Evolutionary conservation across 2,797 vertebrate species (phyloP).

Genomic region (Hyperoplus lanceolatus): DNA sequence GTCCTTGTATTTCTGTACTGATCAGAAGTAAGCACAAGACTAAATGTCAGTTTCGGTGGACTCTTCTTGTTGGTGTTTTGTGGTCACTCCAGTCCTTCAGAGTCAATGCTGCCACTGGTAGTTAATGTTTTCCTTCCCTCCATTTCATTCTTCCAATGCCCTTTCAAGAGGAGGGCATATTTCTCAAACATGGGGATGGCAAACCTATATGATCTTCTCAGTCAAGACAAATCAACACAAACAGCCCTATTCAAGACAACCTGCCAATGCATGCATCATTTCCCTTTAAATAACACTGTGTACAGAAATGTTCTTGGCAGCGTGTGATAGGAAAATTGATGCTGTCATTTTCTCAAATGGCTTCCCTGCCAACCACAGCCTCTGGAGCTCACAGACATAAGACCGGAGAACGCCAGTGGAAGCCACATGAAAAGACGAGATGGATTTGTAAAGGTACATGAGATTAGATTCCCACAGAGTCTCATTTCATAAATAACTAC

Average conservation of each 20-base stretch:
- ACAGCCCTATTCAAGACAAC: slow-evolving; percentile 42
- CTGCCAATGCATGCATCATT: slow-evolving; percentile 59
- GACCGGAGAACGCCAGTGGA: slow-evolving; percentile 14
- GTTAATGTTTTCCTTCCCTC: slow-evolving; percentile 32
- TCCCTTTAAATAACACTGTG: slow-evolving; percentile 65
- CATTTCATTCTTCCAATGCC: slow-evolving; percentile 9
- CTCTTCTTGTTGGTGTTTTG: slow-evolving; percentile 54
- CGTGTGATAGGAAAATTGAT: slow-evolving; percentile 65
- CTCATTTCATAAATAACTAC: slow-evolving; percentile 10
- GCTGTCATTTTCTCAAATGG: slow-evolving; percentile 62
- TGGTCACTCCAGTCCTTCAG: slow-evolving; percentile 33
- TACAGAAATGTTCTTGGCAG: slow-evolving; percentile 58
- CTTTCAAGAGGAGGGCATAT: slow-evolving; percentile 22
- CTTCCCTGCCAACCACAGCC: slow-evolving; percentile 42
- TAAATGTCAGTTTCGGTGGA: slow-evolving; percentile 61
- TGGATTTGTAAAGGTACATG: slow-evolving; percentile 5
- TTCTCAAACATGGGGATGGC: slow-evolving; percentile 30
- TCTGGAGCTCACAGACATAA: slow-evolving; percentile 37
- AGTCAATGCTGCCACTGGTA: slow-evolving; percentile 23
- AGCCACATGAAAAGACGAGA: slow-evolving; percentile 3
- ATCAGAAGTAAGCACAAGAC: slow-evolving; percentile 69
- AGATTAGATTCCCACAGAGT: slow-evolving; percentile 38
- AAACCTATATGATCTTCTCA: slow-evolving; percentile 47
- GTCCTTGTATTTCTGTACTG: slow-evolving; percentile 58
- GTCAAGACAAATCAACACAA: slow-evolving; percentile 53